Evolutionary conservation across 2,888 invertebrate genomes (phyloP), one percentile per base, ranked within the genome.

Genomic region (Anthrax anthrax): DNA sequence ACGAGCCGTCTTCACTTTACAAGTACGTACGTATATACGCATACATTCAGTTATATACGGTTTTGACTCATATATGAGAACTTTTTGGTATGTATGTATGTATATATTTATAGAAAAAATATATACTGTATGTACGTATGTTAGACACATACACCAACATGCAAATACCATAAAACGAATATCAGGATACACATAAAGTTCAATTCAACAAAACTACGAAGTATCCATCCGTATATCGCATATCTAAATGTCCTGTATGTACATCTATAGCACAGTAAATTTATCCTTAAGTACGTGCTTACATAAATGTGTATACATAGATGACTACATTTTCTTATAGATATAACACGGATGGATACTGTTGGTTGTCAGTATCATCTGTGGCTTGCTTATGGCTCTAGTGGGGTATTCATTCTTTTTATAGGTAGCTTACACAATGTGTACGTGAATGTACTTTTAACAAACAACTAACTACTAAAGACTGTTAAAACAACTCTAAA

Each of bases 301-400:
- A 39, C 48, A 47, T 43, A 43, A 43, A 47, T 39, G n/a, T n/a
- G n/a, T n/a, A n/a, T n/a, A n/a, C n/a, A n/a, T n/a, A n/a, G n/a
- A n/a, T n/a, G n/a, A n/a, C n/a, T n/a, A n/a, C n/a, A n/a, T n/a
- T n/a, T n/a, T n/a, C n/a, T n/a, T 45, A 41, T 48, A 49, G 49
- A 14, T 39, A 39, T 39, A 13, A 23, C 9, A 13, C 18, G 47
- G 48, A 51, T 50, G 51, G 49, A 49, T 51, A 50, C 52, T 51
- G 51, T 51, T 52, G n/a, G 50, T 50, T 53, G 54, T 53, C 54
- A 54, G 54, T 51, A 53, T 54, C 54, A 54, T 54, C 54, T 54
- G 54, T 51, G 54, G 54, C 53, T 54, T 54, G 52, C 54, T 53
- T 53, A 54, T 53, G 53, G 53, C 51, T 53, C 49, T 50, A 50